These are phyloP conservation scores for Ectemnius continuus DNA, from an alignment of 2,888 invertebrate species.

Conservation along the genomic window DNA sequence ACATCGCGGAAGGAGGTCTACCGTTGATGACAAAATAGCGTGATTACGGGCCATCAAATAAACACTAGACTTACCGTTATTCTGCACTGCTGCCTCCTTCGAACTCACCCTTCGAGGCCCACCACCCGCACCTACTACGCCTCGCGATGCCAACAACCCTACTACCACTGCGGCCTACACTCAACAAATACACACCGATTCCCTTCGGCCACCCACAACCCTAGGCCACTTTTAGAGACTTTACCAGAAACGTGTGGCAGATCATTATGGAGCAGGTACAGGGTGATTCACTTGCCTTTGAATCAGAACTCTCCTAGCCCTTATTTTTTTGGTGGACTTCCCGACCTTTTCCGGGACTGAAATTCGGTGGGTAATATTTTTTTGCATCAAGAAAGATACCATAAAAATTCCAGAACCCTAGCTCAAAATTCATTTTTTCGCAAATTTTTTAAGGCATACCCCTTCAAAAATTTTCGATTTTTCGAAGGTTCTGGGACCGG, in stretches of 20 bases:
- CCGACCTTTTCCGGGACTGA: too few relatives aligned
- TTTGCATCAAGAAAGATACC: too few relatives aligned
- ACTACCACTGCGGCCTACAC: conserved; percentile 32
- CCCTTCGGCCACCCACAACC: background rate
- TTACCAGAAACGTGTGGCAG: conserved; percentile 33
- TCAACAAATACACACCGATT: conserved; percentile 59
- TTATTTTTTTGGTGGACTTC: too few relatives aligned
- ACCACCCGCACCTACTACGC: conserved; percentile 20
- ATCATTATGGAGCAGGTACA: conserved; percentile 31
- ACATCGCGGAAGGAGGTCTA: conserved; percentile 71
- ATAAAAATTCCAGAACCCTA: too few relatives aligned
- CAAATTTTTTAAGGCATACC: too few relatives aligned
- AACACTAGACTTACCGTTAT: conserved; percentile 75
- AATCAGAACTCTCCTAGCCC: too few relatives aligned
- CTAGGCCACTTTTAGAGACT: conserved; percentile 35
- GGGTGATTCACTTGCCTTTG: too few relatives aligned
- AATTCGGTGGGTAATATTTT: too few relatives aligned
- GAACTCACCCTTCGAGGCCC: conserved; percentile 40
- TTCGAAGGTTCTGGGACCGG: too few relatives aligned
- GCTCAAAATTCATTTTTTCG: too few relatives aligned
- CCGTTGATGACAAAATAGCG: conserved; percentile 77
- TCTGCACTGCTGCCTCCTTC: conserved; percentile 71
- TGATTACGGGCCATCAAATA: conserved; percentile 77
- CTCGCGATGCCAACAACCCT: conserved; percentile 60
- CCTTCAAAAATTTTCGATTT: too few relatives aligned